Evolutionary conservation across 2,113 vertebrate genomes (phyloP).

Genomic region (human (Homo sapiens)): GRCh38 chr13:46847001-46847500

Average conservation of each 20-base stretch:
- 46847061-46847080: not conserved
- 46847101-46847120: conserved; percentile 30
- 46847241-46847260: not conserved
- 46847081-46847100: not conserved
- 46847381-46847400: not conserved
- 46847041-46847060: not conserved
- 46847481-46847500: not conserved
- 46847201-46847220: not conserved
- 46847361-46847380: not conserved
- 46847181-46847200: not conserved
- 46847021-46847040: not conserved
- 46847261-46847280: not conserved
- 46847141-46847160: not conserved
- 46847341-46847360: conserved; percentile 4
- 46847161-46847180: not conserved
- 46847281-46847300: not conserved
- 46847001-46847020: not conserved
- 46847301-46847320: conserved; percentile 8
- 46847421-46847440: not conserved
- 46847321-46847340: not conserved
- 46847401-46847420: not conserved
- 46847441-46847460: no score
- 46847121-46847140: not conserved
- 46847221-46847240: not conserved
- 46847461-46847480: not conserved